Conservation (phyloP, 64 coral and sea anemone species). For the Catalaphyllia jardinei region DNA sequence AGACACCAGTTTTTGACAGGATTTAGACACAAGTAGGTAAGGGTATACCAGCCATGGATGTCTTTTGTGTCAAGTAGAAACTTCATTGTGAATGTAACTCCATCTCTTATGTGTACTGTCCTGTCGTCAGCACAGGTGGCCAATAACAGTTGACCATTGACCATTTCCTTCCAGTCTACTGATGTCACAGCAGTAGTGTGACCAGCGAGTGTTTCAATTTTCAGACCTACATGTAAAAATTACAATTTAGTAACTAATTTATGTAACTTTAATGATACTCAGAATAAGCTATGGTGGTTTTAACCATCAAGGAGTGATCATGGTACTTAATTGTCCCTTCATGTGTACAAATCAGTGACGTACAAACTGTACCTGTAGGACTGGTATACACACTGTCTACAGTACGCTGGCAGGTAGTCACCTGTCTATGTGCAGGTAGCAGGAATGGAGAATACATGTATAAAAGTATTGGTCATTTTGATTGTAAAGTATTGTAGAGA, state of each 20-base stretch:
- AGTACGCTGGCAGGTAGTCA: too few relatives aligned
- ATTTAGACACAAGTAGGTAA: slow-evolving; percentile 82
- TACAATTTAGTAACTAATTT: neutral
- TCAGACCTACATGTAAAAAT: slow-evolving; percentile 39
- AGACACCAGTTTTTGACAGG: slow-evolving; percentile 64
- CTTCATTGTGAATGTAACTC: slow-evolving; percentile 64
- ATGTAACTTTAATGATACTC: too few relatives aligned
- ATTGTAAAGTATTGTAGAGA: too few relatives aligned
- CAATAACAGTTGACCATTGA: slow-evolving; percentile 47
- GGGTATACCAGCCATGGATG: slow-evolving; percentile 84
- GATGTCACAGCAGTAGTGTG: slow-evolving; percentile 95
- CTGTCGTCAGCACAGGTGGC: slow-evolving; percentile 91
- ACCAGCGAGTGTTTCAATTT: slow-evolving; percentile 69
- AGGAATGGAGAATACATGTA: too few relatives aligned
- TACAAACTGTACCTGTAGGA: too few relatives aligned
- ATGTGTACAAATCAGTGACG: too few relatives aligned
- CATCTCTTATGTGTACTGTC: slow-evolving; percentile 74
- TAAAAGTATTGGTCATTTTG: too few relatives aligned
- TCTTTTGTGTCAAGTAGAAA: slow-evolving; percentile 64
- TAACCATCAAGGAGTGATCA: too few relatives aligned
- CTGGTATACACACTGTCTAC: too few relatives aligned
- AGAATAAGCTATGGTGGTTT: too few relatives aligned
- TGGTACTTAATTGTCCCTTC: too few relatives aligned
- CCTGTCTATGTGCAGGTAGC: too few relatives aligned
- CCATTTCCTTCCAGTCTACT: slow-evolving; percentile 87